Conservation (phyloP, 2,113 vertebrate genomes). For the Leucoraja erinaceus region DNA sequence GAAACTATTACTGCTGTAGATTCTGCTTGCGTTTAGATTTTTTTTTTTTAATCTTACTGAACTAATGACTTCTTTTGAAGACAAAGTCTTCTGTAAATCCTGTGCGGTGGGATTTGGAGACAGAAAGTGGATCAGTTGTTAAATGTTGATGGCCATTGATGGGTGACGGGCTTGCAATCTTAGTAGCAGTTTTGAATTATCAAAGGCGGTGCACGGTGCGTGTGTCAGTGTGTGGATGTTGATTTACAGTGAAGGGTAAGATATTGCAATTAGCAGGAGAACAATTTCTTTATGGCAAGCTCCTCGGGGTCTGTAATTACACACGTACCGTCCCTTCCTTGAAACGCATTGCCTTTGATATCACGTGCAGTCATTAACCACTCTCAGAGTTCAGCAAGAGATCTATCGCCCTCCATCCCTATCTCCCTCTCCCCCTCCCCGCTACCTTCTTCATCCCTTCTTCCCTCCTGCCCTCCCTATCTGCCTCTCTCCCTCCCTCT, state of each 20-base stretch:
- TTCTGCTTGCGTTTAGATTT: neutral
- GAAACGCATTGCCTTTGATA: neutral
- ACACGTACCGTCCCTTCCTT: neutral
- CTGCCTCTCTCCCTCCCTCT: too few relatives aligned
- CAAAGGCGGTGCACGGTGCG: too few relatives aligned
- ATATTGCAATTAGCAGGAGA: neutral
- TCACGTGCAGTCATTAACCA: neutral
- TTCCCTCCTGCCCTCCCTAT: too few relatives aligned
- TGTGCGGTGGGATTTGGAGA: constrained; percentile 71
- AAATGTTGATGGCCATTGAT: constrained; percentile 82
- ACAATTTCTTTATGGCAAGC: neutral
- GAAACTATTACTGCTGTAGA: too few relatives aligned
- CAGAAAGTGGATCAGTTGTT: constrained; percentile 77
- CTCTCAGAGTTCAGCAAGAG: neutral
- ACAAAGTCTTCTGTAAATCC: constrained; percentile 56
- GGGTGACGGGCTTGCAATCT: constrained; percentile 76
- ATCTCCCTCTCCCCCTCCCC: too few relatives aligned
- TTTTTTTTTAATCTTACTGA: neutral
- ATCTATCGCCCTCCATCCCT: too few relatives aligned
- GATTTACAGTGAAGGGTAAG: neutral
- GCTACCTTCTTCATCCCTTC: too few relatives aligned
- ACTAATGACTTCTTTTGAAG: constrained; percentile 56
- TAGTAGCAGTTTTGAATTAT: constrained; percentile 72
- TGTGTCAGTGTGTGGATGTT: neutral
- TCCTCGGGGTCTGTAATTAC: neutral